phyloP scores from a whole-genome alignment of 1,140 invertebrate species.

The Drosophila guanche region DNA sequence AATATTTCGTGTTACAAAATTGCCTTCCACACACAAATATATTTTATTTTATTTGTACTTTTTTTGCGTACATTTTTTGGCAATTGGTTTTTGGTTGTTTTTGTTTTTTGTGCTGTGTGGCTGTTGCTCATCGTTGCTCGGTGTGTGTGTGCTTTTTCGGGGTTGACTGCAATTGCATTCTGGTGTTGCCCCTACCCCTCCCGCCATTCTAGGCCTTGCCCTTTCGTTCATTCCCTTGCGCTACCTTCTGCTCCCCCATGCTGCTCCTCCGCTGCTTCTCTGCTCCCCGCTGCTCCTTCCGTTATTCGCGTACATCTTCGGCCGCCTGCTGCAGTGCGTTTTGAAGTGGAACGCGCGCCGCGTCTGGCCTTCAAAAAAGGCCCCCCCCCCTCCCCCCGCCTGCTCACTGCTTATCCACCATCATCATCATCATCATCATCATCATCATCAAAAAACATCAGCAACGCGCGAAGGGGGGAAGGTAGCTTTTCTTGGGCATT shows the following conservation, averaged over 20 bases:
- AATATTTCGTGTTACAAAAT: background rate
- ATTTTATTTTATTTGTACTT: slow-evolving; percentile 12
- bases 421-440: slow-evolving; percentile 59
- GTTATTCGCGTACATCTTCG: background rate
- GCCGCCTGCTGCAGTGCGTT: slow-evolving; percentile 56
- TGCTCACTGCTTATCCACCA: slow-evolving; percentile 42
- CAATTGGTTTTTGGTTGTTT: slow-evolving; percentile 45
- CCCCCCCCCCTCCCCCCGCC: slow-evolving; percentile 1
- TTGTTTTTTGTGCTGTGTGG: slow-evolving; percentile 17
- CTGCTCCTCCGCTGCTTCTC: too few relatives aligned
- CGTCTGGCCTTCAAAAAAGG: slow-evolving; percentile 20
- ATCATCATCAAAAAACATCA: slow-evolving; percentile 16
- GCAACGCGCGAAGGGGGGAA: slow-evolving; percentile 3
- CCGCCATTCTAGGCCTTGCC: background rate
- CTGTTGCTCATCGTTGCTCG: background rate
- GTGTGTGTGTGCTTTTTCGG: slow-evolving; percentile 52
- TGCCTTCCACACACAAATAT: background rate
- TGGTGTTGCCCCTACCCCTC: slow-evolving; percentile 16
- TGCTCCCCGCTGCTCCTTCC: too few relatives aligned
- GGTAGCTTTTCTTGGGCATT: slow-evolving; percentile 29
- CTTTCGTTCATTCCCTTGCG: too few relatives aligned
- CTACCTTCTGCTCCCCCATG: too few relatives aligned
- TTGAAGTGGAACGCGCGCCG: slow-evolving; percentile 72
- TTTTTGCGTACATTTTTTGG: slow-evolving; percentile 50
- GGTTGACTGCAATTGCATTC: slow-evolving; percentile 76